Conservation (phyloP, 1,140 invertebrate genomes). For the Luehdorfia chinensis region DNA sequence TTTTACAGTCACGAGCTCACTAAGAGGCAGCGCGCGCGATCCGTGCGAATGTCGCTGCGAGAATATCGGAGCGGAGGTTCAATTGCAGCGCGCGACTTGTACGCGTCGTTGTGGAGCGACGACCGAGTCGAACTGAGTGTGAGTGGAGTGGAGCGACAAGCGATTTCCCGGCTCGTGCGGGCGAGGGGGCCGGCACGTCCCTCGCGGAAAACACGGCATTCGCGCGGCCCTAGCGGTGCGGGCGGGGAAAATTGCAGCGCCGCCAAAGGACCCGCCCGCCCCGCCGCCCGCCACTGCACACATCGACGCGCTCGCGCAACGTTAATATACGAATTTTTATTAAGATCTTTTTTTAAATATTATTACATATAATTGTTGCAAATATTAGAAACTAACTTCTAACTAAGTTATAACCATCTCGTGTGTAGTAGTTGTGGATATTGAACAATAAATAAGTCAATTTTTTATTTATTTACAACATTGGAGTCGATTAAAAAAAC, state of each 20-base stretch:
- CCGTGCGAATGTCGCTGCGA: slow-evolving; percentile 32
- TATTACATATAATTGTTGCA: too few relatives aligned
- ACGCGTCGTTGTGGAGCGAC: slow-evolving; percentile 58
- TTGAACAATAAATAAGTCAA: too few relatives aligned
- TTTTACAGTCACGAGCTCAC: slow-evolving; percentile 61
- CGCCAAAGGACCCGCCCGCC: slow-evolving; percentile 43
- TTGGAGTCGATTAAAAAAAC: too few relatives aligned
- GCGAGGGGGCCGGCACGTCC: slow-evolving; percentile 56
- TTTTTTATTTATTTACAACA: too few relatives aligned
- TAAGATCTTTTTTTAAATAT: background rate
- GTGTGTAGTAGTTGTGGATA: too few relatives aligned
- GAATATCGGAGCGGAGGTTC: slow-evolving; percentile 33
- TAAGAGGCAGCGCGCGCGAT: slow-evolving; percentile 48
- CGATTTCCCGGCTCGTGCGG: slow-evolving; percentile 62
- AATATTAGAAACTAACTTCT: too few relatives aligned
- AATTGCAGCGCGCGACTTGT: slow-evolving; percentile 43
- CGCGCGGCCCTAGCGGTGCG: slow-evolving; percentile 40
- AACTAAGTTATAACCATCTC: too few relatives aligned
- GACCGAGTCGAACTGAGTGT: slow-evolving; percentile 65
- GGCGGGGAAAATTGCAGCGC: slow-evolving; percentile 65
- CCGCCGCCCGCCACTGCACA: slow-evolving; percentile 30
- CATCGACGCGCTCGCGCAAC: slow-evolving; percentile 14
- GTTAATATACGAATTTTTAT: background rate
- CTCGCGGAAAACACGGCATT: slow-evolving; percentile 56
- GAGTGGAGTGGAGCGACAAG: slow-evolving; percentile 45